Evolutionary conservation across 2,113 vertebrate species (phyloP), one percentile per base, ranked within the genome.

Genomic region (Sapayoa aenigma): DNA sequence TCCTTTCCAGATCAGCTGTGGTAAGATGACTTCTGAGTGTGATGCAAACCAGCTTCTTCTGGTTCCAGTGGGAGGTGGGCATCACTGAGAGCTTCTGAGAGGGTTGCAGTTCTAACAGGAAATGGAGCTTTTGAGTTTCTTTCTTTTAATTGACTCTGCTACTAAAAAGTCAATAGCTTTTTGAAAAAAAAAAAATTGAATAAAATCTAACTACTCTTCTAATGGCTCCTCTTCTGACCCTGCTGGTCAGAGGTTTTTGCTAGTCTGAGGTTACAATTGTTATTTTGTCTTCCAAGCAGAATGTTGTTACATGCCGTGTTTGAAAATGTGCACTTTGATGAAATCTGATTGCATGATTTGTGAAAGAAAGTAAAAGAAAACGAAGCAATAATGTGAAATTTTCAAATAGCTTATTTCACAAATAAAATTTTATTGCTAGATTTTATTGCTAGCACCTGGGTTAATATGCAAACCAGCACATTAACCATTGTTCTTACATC

Each of bases 251-350:
- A 42, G 24, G 18, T 72, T 83, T 91, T 75, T 90, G 46, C 37
- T 35, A 12, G 11, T 20, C 39, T n/a, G 41, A 52, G 24, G 16
- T 47, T 79, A 47, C 12, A 65, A 35, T 24, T 0, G 0, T 33
- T 83, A 67, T 83, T 83, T 53, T 50, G 58, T 30, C 42, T 68
- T 11, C n/a, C 33, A 58, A 79, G 16, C 10, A 62, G 12, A 62
- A 59, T 82, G 8, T 46, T 84, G 6, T 39, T 33, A 67, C 27
- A 37, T 3, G 2, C 0, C 1, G 21, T 52, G 30, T 73, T 67
- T 56, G 12, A 47, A 79, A 94, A 83, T 23, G 21, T 49, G 12
- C 14, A 25, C 14, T 68, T 75, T 6, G 60, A 28, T 73, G 17
- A 60, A 92, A 63, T 65, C 21, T 78, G 25, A 20, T 22, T 52